Conservation (phyloP, 2,113 vertebrate genomes). For the Connochaetes taurinus region DNA sequence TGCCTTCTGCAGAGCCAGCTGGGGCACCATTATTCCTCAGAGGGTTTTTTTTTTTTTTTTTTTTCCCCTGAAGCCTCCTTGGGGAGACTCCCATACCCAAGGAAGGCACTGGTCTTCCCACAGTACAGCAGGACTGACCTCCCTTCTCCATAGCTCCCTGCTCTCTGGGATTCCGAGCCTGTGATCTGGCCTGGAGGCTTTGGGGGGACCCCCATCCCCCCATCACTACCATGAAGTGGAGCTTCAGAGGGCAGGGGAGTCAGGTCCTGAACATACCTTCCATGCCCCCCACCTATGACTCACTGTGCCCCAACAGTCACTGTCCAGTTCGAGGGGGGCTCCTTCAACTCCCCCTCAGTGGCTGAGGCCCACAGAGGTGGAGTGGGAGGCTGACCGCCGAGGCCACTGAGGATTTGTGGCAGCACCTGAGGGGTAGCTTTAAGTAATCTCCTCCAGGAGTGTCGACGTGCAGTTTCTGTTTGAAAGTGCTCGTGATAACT, state of each 20-base stretch:
- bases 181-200: no score
- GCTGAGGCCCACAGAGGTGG: background rate
- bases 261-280: background rate
- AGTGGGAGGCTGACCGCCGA: background rate
- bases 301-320: background rate
- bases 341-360: background rate
- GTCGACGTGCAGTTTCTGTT: slow-evolving; percentile 35
- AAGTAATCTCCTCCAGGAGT: background rate
- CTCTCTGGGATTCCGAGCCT: background rate
- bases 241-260: background rate
- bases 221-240: background rate
- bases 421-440: background rate
- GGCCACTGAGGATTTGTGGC: background rate
- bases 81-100: accelerated
- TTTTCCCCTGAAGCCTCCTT: background rate
- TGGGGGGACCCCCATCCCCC: accelerated
- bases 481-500: slow-evolving; percentile 26
- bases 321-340: background rate
- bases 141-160: background rate
- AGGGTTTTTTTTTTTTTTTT: no score
- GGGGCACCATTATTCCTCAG: no score
- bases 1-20: background rate
- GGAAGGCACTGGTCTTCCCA: background rate
- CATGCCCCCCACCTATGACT: accelerated
- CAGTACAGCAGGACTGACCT: background rate